Conservation (phyloP, 2,113 vertebrate genomes). For the Pheucticus melanocephalus region DNA sequence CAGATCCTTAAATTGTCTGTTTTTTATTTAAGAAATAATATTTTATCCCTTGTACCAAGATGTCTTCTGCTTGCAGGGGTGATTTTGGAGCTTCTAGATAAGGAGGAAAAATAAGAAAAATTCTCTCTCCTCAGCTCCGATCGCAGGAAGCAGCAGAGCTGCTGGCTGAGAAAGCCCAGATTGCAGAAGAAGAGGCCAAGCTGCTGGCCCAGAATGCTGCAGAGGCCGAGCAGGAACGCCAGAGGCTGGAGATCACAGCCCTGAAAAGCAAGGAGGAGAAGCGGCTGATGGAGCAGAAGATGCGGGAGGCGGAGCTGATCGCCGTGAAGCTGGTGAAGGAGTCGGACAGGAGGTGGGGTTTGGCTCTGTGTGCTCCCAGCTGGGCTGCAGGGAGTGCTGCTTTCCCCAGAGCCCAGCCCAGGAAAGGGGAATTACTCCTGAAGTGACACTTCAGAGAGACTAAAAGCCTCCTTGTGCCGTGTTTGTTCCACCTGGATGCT, state of each 20-base stretch:
- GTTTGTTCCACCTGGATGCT: background rate
- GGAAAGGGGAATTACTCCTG: background rate
- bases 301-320: slow-evolving; percentile 90
- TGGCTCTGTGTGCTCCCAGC: background rate
- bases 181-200: slow-evolving; percentile 91
- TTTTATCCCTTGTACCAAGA: background rate
- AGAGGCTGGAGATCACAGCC: slow-evolving; percentile 86
- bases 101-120: background rate
- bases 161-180: slow-evolving; percentile 92
- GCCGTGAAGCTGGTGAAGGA: slow-evolving; percentile 91
- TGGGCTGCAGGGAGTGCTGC: background rate
- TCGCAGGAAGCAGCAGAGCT: slow-evolving; percentile 91
- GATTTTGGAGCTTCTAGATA: background rate
- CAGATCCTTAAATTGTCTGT: background rate
- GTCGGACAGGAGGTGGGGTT: slow-evolving; percentile 83
- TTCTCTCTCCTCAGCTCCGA: slow-evolving; percentile 71
- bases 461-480: background rate
- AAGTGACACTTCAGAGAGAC: background rate
- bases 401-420: background rate
- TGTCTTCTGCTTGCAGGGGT: background rate
- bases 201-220: slow-evolving; percentile 90
- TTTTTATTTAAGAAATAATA: background rate
- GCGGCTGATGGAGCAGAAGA: slow-evolving; percentile 92
- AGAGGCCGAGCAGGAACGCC: slow-evolving; percentile 88
- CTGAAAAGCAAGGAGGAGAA: slow-evolving; percentile 92